These are phyloP conservation scores for Caretta caretta DNA, from an alignment of 2,113 vertebrate genomes.

Conservation along the genomic window DNA sequence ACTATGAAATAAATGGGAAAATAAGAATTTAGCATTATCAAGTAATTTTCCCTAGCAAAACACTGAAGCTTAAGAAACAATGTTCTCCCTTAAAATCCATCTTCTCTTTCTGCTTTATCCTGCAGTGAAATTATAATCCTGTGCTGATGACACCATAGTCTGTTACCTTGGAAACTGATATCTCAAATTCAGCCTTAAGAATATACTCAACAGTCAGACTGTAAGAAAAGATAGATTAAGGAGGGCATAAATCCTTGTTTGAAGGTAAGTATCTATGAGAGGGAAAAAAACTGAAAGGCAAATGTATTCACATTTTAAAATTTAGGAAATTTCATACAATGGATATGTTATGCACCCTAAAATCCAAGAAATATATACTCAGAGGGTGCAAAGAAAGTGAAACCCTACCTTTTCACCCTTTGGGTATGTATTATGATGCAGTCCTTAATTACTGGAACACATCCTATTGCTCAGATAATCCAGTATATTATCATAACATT, in stretches of 20 bases:
- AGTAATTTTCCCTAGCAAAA: conserved; percentile 26
- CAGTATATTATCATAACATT: background rate
- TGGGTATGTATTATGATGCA: background rate
- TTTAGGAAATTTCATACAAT: background rate
- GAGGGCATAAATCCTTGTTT: conserved; percentile 21
- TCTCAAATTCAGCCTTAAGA: conserved; percentile 45
- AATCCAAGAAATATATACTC: background rate
- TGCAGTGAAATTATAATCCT: conserved; percentile 66
- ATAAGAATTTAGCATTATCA: conserved; percentile 5
- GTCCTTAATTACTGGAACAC: background rate
- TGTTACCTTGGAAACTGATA: conserved; percentile 73
- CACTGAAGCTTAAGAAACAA: background rate
- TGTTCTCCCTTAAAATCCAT: conserved; percentile 42
- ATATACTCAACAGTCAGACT: conserved; percentile 58
- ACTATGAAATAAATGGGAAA: background rate
- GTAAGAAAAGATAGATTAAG: conserved; percentile 38
- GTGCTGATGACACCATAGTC: conserved; percentile 60
- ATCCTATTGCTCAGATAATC: background rate
- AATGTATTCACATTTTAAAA: background rate
- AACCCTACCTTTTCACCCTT: background rate
- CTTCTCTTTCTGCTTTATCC: conserved; percentile 45
- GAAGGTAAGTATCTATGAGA: conserved; percentile 2
- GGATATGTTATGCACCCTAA: background rate
- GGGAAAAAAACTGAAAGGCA: background rate
- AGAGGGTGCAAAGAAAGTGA: background rate